These are phyloP conservation scores for Trilocha varians DNA, from an alignment of 2,888 invertebrate species.

Conservation along the genomic window DNA sequence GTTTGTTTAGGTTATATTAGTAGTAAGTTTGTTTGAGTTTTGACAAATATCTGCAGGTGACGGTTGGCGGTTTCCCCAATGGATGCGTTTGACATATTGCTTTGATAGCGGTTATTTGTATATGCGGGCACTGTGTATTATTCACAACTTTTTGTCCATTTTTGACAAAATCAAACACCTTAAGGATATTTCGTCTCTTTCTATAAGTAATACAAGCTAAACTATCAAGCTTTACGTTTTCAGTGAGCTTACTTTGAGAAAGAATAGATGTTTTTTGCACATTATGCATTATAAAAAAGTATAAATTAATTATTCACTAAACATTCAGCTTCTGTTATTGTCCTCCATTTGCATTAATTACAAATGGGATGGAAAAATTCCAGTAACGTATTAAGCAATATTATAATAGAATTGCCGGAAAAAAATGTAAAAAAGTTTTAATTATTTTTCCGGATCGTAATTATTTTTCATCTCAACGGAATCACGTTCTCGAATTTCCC, in stretches of 20 bases:
- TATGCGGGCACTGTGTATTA: slow-evolving; percentile 24
- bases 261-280: no score
- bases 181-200: no score
- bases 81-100: slow-evolving; percentile 67
- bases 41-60: slow-evolving; percentile 72
- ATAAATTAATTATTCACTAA: no score
- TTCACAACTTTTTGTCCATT: background rate
- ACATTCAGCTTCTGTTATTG: no score
- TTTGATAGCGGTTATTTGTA: slow-evolving; percentile 51
- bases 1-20: no score
- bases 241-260: no score
- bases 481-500: slow-evolving; percentile 7
- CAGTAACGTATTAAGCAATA: no score
- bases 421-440: background rate
- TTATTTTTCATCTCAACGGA: background rate
- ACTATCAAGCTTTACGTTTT: no score
- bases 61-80: slow-evolving; percentile 53
- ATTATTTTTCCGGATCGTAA: background rate
- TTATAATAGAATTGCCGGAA: background rate
- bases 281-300: no score
- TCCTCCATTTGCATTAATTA: no score
- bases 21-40: slow-evolving; percentile 47
- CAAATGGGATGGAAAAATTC: no score
- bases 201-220: no score
- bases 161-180: background rate